A percentile compares a stretch with the other conserved stretches of the same genome.
Evolutionary conservation across 1,140 invertebrate genomes (phyloP).

Genomic region (Chironomus striatipennis): DNA sequence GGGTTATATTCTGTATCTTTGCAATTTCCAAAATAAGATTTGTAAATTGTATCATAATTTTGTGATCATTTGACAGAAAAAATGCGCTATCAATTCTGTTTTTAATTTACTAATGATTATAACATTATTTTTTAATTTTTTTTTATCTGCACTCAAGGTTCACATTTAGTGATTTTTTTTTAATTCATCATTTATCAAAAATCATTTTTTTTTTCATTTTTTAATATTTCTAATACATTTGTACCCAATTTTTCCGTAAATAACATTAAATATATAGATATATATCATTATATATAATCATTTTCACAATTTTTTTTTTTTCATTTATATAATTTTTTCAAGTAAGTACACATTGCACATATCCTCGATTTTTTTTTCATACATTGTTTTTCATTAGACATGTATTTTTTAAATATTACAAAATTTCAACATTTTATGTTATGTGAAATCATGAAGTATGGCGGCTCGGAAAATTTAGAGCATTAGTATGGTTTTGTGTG

Average conservation of each 20-base stretch:
- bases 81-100: too few species aligned
- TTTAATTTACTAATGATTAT: too few species aligned
- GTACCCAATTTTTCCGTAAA: constrained; percentile 6
- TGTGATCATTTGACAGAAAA: too few species aligned
- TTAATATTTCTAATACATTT: not conserved
- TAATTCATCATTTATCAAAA: not conserved
- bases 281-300: constrained; percentile 1
- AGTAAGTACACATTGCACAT: constrained; percentile 12
- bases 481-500: not conserved
- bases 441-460: not conserved
- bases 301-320: constrained; percentile 2
- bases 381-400: not conserved
- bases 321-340: not conserved
- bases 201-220: not conserved
- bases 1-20: too few species aligned
- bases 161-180: too few species aligned
- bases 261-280: constrained; percentile 10
- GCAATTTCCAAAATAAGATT: too few species aligned
- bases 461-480: constrained; percentile 16
- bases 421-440: too few species aligned
- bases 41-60: too few species aligned
- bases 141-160: too few species aligned
- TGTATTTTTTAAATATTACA: not conserved
- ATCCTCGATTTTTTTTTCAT: constrained; percentile 7
- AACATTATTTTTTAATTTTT: too few species aligned